A percentile compares a stretch with the other conserved stretches of the same genome.
These are phyloP conservation scores for Calameuta idolon DNA, from an alignment of 2,888 invertebrate species.

Conservation along the genomic window DNA sequence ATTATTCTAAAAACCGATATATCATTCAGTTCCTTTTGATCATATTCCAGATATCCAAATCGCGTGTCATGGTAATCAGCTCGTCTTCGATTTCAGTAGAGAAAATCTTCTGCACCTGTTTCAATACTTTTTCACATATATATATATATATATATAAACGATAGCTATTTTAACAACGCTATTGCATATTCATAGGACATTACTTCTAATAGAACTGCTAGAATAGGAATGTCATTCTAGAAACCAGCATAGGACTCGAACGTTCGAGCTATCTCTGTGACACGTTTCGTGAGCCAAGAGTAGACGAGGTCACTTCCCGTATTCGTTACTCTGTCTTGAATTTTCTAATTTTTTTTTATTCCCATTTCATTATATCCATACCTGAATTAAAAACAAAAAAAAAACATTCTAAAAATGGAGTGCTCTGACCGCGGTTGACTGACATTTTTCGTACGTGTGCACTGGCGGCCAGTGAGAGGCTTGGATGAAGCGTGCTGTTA, in stretches of 20 bases:
- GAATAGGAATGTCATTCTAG: background rate
- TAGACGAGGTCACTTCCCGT: background rate
- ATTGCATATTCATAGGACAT: background rate
- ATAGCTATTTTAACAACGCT: background rate
- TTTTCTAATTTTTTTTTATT: no score
- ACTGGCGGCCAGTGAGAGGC: constrained; percentile 6
- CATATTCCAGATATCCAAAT: background rate
- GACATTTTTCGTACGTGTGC: constrained; percentile 1
- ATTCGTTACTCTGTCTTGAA: background rate
- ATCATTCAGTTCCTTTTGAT: background rate
- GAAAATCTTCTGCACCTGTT: background rate
- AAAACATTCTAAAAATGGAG: background rate
- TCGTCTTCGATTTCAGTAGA: background rate
- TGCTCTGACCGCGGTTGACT: constrained; percentile 4
- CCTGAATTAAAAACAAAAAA: no score
- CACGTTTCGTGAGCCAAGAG: background rate
- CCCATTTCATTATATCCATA: background rate
- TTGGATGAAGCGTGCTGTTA: constrained; percentile 1
- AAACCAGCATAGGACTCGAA: background rate
- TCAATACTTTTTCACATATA: background rate
- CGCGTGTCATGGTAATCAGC: background rate
- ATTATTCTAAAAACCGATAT: background rate
- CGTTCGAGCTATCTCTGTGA: background rate
- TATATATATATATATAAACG: background rate
- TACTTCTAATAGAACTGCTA: background rate